Percentiles rank a stretch among this genome's conserved stretches.
Conservation (phyloP, 2,113 vertebrate species). For the Numenius arquata region DNA sequence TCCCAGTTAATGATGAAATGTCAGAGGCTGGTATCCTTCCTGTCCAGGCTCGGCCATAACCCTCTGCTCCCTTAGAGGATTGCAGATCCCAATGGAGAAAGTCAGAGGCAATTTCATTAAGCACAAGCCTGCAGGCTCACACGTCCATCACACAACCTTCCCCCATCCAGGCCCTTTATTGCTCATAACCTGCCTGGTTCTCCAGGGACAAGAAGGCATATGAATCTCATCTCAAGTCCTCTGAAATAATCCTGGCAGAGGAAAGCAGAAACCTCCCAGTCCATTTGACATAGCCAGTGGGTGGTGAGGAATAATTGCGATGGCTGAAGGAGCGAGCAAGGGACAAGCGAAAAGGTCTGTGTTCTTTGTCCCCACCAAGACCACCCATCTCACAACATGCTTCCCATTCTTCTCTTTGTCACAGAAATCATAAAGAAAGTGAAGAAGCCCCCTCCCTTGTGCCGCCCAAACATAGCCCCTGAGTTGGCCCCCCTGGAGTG, state of each 20-base stretch:
- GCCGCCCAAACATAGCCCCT: constrained; percentile 82
- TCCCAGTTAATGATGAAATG: fast-evolving
- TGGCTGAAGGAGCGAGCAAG: neutral
- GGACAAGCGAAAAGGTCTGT: neutral
- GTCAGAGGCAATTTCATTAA: neutral
- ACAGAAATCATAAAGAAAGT: constrained; percentile 91
- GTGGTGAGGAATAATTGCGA: neutral
- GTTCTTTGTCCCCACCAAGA: neutral
- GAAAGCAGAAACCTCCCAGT: neutral
- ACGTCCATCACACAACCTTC: neutral
- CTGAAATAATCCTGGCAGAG: neutral
- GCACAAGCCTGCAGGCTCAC: neutral
- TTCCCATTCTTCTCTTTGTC: neutral
- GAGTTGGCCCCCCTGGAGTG: constrained; percentile 87
- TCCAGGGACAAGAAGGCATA: neutral
- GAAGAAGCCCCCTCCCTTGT: constrained; percentile 88
- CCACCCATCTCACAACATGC: neutral
- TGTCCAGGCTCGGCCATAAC: neutral
- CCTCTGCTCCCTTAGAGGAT: neutral
- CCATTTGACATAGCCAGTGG: neutral
- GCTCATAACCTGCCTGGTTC: neutral
- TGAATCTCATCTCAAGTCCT: neutral
- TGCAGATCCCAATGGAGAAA: neutral
- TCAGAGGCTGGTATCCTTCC: neutral
- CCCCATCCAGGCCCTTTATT: neutral